Percentiles rank a stretch among this genome's conserved stretches.
Conservation (phyloP, 2,797 vertebrate genomes). For the Dendrocincla fuliginosa region DNA sequence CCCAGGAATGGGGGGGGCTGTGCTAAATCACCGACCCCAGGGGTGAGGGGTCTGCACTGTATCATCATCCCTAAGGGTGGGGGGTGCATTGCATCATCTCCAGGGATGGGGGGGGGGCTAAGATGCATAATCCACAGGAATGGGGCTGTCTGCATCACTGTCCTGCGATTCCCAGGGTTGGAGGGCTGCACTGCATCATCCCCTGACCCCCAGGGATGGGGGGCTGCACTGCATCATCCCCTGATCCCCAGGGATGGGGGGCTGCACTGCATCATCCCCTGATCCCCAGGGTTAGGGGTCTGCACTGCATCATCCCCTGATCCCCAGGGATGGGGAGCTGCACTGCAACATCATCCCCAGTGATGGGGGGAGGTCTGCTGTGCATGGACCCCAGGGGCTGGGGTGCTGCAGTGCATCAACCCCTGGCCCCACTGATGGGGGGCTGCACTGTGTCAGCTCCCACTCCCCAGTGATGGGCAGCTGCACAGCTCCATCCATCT, state of each 20-base stretch:
- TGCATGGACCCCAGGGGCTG: too few relatives aligned
- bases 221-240: neutral
- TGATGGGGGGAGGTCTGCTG: neutral
- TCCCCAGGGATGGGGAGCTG: neutral
- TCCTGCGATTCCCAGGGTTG: neutral
- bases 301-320: too few relatives aligned
- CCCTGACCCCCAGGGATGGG: neutral
- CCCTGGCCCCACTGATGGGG: fast-evolving
- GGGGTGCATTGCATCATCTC: too few relatives aligned
- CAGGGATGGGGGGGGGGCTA: neutral
- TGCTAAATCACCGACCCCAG: too few relatives aligned
- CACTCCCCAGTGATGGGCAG: fast-evolving
- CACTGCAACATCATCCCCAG: neutral
- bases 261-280: neutral
- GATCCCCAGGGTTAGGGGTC: too few relatives aligned
- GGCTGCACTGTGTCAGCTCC: neutral
- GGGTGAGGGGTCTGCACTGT: too few relatives aligned
- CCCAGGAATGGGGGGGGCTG: too few relatives aligned
- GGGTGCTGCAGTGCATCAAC: too few relatives aligned
- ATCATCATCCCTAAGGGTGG: too few relatives aligned
- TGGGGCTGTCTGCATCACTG: neutral
- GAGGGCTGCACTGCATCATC: neutral
- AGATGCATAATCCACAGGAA: neutral
- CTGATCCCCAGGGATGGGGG: too few relatives aligned
- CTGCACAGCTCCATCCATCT: neutral